Conservation (phyloP, 2,888 invertebrate species). For the Leptopterna dolabrata region DNA sequence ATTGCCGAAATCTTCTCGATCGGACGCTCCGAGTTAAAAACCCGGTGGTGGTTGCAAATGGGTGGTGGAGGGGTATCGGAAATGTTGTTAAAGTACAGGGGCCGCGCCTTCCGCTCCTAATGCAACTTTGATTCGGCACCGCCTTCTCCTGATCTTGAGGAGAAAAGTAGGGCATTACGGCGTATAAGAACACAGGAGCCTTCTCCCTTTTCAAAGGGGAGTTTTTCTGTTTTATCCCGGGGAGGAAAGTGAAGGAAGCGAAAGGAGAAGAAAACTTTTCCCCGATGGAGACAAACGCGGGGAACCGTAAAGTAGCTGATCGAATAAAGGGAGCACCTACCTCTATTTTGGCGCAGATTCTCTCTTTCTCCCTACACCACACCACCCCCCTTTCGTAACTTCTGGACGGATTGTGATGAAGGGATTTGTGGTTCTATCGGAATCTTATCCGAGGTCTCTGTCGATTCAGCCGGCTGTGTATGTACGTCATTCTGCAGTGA, state of each 20-base stretch:
- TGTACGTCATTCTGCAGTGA: no score
- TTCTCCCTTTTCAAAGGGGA: background rate
- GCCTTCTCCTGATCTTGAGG: constrained; percentile 2
- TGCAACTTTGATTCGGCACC: constrained; percentile 20
- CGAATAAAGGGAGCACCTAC: constrained; percentile 15
- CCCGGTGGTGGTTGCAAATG: no score
- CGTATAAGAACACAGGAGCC: background rate
- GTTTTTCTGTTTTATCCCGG: constrained; percentile 2
- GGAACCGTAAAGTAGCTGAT: constrained; percentile 21
- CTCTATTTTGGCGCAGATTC: constrained; percentile 4
- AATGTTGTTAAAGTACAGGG: background rate
- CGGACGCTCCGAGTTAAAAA: background rate
- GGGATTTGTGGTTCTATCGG: background rate
- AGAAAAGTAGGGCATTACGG: constrained; percentile 12
- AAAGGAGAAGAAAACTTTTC: background rate
- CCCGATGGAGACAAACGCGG: constrained; percentile 24
- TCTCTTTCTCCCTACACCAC: no score
- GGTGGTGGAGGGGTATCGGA: background rate
- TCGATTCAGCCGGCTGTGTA: background rate
- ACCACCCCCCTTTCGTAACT: background rate
- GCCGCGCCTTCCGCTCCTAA: background rate
- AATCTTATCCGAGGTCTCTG: background rate
- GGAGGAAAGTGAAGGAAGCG: no score
- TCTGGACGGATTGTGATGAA: background rate
- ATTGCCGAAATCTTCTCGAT: background rate